phyloP scores from a whole-genome alignment of 2,797 vertebrate species.

The Danio albolineatus region DNA sequence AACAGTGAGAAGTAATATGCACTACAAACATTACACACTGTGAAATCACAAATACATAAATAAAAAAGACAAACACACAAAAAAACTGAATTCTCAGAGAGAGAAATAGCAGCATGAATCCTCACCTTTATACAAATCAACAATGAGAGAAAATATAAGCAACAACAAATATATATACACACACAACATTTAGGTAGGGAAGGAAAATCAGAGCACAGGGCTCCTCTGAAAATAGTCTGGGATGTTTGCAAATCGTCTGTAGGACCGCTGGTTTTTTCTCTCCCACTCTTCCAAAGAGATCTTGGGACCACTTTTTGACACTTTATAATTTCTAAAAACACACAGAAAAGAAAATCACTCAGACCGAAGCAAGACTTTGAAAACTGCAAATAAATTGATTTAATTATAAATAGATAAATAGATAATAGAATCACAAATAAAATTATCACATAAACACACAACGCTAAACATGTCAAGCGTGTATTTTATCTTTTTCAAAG shows the following conservation, averaged over 20 bases:
- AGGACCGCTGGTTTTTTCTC: conserved; percentile 38
- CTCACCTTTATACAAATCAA: not conserved
- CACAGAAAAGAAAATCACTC: too few species aligned
- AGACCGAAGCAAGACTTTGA: too few species aligned
- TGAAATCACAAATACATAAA: not conserved
- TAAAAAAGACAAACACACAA: not conserved
- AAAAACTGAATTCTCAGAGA: not conserved
- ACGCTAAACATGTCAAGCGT: too few species aligned
- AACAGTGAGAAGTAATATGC: not conserved
- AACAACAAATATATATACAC: too few species aligned
- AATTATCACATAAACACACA: too few species aligned
- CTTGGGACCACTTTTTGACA: conserved; percentile 11
- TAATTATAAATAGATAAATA: too few species aligned
- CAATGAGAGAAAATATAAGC: not conserved
- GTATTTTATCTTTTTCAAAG: too few species aligned
- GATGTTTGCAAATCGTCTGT: conserved; percentile 73
- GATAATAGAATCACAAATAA: too few species aligned
- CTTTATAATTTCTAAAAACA: not conserved
- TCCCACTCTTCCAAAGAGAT: conserved; percentile 75
- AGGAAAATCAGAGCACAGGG: conserved; percentile 31
- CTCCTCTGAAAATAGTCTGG: conserved; percentile 70
- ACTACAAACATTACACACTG: not conserved
- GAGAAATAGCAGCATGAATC: too few species aligned
- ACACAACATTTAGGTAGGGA: not conserved
- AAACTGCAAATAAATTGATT: too few species aligned